Base-by-base conservation (phyloP, 2,888 invertebrate species). In the Sarcophaga subvicina region DNA sequence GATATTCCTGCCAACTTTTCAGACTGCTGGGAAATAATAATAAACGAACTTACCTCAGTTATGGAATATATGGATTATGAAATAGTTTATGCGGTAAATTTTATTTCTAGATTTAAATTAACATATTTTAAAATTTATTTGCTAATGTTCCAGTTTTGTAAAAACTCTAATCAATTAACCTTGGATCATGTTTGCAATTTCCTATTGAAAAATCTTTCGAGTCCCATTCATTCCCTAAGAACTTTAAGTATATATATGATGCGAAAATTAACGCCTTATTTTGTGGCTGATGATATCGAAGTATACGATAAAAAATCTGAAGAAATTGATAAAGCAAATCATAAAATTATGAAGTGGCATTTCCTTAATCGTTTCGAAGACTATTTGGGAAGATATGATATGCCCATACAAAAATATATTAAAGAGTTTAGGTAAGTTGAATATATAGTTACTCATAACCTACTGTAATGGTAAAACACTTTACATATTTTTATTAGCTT, bases 231-330 rank as follows among this genome's bases (percentile, higher is more conserved):
- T 72, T 89, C 88, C 20, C 84, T 93, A 6, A 90, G 92, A 0
- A 83, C 91, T n/a, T 89, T 89, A 80, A 91, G 91, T 6, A 89
- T 90, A 0, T 76, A 89, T 59, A 90, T 92, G 3, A 81, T 93
- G 10, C 90, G 90, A 0, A 89, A 92, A 70, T 66, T 94, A 17
- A 90, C 92, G 2, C 87, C 88, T 2, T 89, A 89, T 49, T 92
- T 93, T 84, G 91, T 94, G 70, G 90, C 90, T 22, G 90, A 89
- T 27, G 94, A 94, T 88, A 90, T 91, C 62, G 90, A 91, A 64
- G 86, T 88, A 22, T 90, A 92, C 80, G 91, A 92, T 3, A 91
- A 90, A 71, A 90, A 90, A 75, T 90, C 89, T 14, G 91, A 92
- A 27, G 84, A 89, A 66, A 86, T 90, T 2, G 91, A 90, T 60